These are phyloP conservation scores for Ylistrum balloti DNA, from an alignment of 1,140 invertebrate species.

Conservation along the genomic window DNA sequence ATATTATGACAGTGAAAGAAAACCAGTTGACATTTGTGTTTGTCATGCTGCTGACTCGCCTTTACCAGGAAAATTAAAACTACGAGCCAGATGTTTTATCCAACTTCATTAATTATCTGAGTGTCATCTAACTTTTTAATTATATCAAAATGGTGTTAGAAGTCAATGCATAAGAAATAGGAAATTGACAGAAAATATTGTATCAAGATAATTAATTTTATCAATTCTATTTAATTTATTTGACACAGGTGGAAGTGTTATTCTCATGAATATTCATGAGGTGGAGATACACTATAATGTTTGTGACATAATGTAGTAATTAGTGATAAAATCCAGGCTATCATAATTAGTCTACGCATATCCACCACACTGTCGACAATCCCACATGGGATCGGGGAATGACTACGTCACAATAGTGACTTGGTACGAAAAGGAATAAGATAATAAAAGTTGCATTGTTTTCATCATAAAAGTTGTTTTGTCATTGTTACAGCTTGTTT, in stretches of 20 bases:
- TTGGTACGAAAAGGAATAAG: too few species aligned
- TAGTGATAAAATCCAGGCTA: too few species aligned
- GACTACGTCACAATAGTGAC: too few species aligned
- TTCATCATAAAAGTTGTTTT: background rate
- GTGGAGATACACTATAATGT: background rate
- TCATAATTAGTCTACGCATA: background rate
- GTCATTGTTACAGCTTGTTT: background rate
- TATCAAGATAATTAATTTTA: background rate
- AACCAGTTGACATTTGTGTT: background rate
- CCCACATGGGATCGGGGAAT: too few species aligned
- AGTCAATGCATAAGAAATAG: background rate
- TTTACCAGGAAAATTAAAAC: background rate
- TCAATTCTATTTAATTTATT: background rate
- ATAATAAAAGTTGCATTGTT: background rate
- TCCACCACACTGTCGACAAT: background rate
- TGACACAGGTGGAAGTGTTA: background rate
- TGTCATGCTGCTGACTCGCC: background rate
- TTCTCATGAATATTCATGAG: background rate
- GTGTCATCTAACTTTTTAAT: too few species aligned
- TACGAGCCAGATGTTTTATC: background rate
- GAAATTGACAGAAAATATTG: background rate
- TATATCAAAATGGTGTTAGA: background rate
- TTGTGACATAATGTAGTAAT: background rate
- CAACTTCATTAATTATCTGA: background rate
- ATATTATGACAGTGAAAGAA: background rate